phyloP scores from a whole-genome alignment of 1,140 invertebrate genomes.

The Chironomus tepperi region DNA sequence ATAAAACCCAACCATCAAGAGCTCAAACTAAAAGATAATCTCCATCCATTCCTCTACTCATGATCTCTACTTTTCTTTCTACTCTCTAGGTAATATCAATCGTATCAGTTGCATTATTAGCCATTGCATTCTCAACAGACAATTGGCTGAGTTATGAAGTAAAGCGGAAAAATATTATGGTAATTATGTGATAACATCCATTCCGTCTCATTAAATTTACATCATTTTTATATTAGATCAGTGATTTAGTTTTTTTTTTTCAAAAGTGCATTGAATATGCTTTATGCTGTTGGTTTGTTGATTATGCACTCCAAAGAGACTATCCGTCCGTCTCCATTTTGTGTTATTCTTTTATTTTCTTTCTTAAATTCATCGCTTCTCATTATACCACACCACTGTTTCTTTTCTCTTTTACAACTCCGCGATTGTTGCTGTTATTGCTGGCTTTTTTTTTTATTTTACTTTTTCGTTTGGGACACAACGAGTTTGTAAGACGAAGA shows the following conservation, averaged over 20 bases:
- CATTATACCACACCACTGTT: neutral
- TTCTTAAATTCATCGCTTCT: neutral
- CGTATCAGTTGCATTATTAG: conserved; percentile 79
- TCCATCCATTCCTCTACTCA: neutral
- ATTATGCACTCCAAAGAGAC: too few relatives aligned
- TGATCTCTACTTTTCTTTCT: neutral
- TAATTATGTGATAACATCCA: conserved; percentile 39
- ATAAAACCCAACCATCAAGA: too few relatives aligned
- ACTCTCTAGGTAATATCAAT: conserved; percentile 48
- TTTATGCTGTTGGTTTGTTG: too few relatives aligned
- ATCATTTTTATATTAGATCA: too few relatives aligned
- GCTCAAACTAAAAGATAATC: too few relatives aligned
- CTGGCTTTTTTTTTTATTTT: neutral
- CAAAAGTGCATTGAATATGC: too few relatives aligned
- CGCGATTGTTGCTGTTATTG: neutral
- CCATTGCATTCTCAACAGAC: conserved; percentile 90
- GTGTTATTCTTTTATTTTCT: conserved; percentile 3
- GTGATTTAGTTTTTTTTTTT: too few relatives aligned
- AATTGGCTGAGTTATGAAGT: conserved; percentile 92
- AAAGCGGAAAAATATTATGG: conserved; percentile 76
- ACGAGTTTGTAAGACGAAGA: neutral
- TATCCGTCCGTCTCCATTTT: neutral
- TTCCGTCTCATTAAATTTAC: neutral
- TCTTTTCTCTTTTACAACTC: neutral
- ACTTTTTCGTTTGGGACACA: neutral